These are phyloP conservation scores for Nasonia longicornis DNA, from an alignment of 1,140 invertebrate species.

Conservation along the genomic window DNA sequence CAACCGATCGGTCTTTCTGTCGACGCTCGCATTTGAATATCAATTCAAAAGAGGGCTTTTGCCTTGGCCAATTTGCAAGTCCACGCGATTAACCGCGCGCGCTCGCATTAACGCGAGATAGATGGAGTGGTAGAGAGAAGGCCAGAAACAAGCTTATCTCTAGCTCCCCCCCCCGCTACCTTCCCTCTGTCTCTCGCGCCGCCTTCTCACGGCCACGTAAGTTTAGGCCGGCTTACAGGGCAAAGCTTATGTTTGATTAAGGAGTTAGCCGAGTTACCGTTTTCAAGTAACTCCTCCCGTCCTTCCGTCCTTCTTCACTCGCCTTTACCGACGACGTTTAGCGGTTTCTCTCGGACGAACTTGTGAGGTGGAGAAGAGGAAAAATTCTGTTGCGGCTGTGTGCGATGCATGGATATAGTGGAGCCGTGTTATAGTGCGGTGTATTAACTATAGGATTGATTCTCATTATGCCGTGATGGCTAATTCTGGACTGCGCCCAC, in stretches of 20 bases:
- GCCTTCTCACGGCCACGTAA: constrained; percentile 37
- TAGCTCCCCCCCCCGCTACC: not conserved
- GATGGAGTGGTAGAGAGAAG: constrained; percentile 7
- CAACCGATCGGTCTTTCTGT: not conserved
- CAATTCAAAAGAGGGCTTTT: constrained; percentile 45
- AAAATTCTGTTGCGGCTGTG: not conserved
- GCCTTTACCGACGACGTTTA: not conserved
- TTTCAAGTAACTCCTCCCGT: constrained; percentile 38
- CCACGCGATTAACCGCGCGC: constrained; percentile 49
- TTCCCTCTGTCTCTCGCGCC: not conserved
- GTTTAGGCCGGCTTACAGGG: constrained; percentile 47
- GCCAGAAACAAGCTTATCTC: not conserved
- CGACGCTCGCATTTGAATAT: constrained; percentile 40
- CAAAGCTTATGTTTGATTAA: constrained; percentile 52
- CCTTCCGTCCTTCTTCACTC: not conserved
- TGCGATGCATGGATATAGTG: not conserved
- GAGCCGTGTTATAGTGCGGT: not conserved
- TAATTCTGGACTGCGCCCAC: not conserved
- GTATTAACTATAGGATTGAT: not conserved
- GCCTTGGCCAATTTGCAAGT: constrained; percentile 50
- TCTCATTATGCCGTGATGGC: not conserved
- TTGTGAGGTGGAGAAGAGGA: not conserved
- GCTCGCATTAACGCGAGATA: constrained; percentile 20
- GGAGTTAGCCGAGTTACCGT: constrained; percentile 50
- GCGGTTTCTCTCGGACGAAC: not conserved